Evolutionary conservation across 2,797 vertebrate genomes (phyloP).

Genomic region (Prionace glauca): DNA sequence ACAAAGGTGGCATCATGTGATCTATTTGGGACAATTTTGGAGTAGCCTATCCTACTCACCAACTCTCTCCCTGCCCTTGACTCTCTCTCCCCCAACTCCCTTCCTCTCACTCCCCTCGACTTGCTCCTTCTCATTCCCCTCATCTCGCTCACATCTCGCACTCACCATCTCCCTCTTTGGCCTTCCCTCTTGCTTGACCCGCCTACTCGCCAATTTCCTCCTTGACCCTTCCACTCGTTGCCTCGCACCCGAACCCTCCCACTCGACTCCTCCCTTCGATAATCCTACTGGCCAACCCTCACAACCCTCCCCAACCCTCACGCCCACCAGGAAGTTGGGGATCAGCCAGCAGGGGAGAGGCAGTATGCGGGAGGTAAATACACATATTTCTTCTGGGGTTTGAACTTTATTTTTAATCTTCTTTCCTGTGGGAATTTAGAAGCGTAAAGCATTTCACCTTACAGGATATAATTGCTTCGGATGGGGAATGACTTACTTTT

Average conservation of each 20-base stretch:
- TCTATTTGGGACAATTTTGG: not conserved
- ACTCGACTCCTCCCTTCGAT: too few species aligned
- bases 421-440: not conserved
- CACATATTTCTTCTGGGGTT: too few species aligned
- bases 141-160: not conserved
- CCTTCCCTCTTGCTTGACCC: too few species aligned
- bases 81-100: not conserved
- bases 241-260: too few species aligned
- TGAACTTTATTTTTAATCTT: not conserved
- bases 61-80: not conserved
- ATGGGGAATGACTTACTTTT: not conserved
- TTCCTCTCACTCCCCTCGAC: too few species aligned
- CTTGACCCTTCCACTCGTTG: too few species aligned
- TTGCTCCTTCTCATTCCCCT: too few species aligned
- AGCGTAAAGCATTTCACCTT: not conserved
- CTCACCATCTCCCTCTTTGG: too few species aligned
- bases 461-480: not conserved
- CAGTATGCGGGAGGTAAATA: too few species aligned
- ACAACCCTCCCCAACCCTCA: not conserved
- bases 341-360: not conserved
- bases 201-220: too few species aligned
- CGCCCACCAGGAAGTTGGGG: not conserved
- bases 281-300: too few species aligned
- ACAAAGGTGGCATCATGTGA: not conserved
- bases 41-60: not conserved